These are phyloP conservation scores for Bambusicola thoracicus DNA, from an alignment of 2,113 vertebrate species.

Conservation along the genomic window DNA sequence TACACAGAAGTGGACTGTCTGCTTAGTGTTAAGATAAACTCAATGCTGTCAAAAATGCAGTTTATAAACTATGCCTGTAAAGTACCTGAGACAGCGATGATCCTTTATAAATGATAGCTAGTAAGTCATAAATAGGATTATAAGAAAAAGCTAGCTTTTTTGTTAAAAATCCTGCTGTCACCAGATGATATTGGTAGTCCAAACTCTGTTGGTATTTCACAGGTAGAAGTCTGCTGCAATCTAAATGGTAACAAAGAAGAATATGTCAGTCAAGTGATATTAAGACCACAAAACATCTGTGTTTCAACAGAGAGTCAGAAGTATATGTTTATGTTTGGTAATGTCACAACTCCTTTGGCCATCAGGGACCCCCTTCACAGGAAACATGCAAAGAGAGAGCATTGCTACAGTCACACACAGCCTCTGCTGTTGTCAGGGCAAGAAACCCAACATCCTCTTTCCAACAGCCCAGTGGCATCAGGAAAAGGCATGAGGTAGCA, in stretches of 20 bases:
- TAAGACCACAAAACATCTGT: background rate
- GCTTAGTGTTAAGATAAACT: background rate
- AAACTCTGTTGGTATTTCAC: constrained; percentile 5
- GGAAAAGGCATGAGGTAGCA: background rate
- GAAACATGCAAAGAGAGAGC: background rate
- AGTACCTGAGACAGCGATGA: background rate
- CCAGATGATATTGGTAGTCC: background rate
- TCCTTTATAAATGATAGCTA: constrained; percentile 1
- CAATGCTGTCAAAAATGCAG: background rate
- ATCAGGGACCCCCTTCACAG: background rate
- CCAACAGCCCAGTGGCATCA: background rate
- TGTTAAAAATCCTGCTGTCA: constrained; percentile 9
- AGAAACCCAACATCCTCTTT: background rate
- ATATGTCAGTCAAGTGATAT: background rate
- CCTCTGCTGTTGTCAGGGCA: background rate
- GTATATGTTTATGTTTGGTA: background rate
- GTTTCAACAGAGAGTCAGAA: background rate
- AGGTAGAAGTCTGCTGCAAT: background rate
- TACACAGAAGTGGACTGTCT: background rate
- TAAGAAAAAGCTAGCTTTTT: background rate
- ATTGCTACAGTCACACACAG: background rate
- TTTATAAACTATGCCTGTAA: background rate
- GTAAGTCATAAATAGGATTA: constrained; percentile 15
- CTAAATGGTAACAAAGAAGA: background rate
- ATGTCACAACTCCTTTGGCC: background rate